phyloP scores from a whole-genome alignment of 2,797 vertebrate genomes.

The Microctenopoma stevenorrisi region DNA sequence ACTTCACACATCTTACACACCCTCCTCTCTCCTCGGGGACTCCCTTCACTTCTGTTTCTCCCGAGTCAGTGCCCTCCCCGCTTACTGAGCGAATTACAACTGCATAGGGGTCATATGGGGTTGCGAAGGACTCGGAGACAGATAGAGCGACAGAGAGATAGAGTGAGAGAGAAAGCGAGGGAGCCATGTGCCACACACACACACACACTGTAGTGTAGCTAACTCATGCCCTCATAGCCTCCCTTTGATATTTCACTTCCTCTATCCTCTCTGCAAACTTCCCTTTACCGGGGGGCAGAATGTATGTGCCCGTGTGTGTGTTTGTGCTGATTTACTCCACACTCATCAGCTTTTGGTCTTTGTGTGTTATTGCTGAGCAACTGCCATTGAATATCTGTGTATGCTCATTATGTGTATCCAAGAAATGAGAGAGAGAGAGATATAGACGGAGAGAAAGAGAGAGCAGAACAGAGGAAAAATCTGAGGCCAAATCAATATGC shows the following conservation, averaged over 20 bases:
- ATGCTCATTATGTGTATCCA: conserved; percentile 45
- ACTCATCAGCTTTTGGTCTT: conserved; percentile 30
- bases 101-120: conserved; percentile 66
- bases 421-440: conserved; percentile 20
- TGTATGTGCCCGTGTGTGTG: not conserved
- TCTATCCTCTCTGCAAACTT: conserved; percentile 46
- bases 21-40: conserved; percentile 49
- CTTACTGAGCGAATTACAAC: conserved; percentile 63
- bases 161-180: conserved; percentile 9
- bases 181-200: conserved; percentile 26
- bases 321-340: conserved; percentile 3
- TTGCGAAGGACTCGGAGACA: conserved; percentile 52
- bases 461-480: conserved; percentile 57
- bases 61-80: conserved; percentile 65
- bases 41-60: conserved; percentile 53
- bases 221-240: conserved; percentile 43
- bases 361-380: conserved; percentile 50
- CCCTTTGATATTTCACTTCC: conserved; percentile 60
- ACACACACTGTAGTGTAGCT: conserved; percentile 27
- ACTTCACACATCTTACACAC: conserved; percentile 28
- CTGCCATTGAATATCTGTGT: conserved; percentile 52
- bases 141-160: conserved; percentile 22
- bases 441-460: conserved; percentile 6
- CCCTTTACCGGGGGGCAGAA: conserved; percentile 52
- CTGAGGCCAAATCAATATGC: conserved; percentile 71